A percentile compares a stretch with the other conserved stretches of the same genome.
phyloP scores from a whole-genome alignment of 2,888 invertebrate species.

The Agriopis aurantiaria region DNA sequence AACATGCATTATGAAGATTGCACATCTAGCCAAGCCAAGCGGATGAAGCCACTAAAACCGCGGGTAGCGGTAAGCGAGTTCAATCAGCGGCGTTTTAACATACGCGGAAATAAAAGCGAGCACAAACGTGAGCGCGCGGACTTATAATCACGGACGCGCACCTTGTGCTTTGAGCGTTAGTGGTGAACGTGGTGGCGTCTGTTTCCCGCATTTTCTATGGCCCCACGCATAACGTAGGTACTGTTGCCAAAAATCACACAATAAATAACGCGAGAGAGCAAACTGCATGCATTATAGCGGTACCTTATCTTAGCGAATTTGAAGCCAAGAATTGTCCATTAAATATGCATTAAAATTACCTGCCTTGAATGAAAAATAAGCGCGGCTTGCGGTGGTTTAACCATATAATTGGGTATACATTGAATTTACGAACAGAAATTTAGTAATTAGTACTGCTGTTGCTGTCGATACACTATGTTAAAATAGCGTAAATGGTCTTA shows the following conservation, averaged over 20 bases:
- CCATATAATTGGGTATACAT: conserved; percentile 51
- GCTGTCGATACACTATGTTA: not conserved
- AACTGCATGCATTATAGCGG: conserved; percentile 84
- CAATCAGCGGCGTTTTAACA: conserved; percentile 28
- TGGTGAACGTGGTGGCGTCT: not conserved
- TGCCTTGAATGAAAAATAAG: conserved; percentile 80
- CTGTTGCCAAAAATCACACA: conserved; percentile 86
- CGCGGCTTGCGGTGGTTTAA: conserved; percentile 59
- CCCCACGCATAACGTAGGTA: conserved; percentile 49
- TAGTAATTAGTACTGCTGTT: conserved; percentile 8
- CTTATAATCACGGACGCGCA: not conserved
- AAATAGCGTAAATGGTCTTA: not conserved
- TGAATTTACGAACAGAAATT: conserved; percentile 36
- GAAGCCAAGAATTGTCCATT: conserved; percentile 86
- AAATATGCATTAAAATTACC: conserved; percentile 87
- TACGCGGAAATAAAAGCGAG: not conserved
- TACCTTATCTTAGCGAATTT: conserved; percentile 86
- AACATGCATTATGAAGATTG: conserved; percentile 87
- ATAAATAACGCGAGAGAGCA: conserved; percentile 82
- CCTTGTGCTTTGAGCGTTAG: not conserved
- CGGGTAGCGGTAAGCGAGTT: conserved; percentile 30
- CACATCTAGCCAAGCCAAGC: conserved; percentile 83
- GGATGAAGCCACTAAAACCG: conserved; percentile 41
- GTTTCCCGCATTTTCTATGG: conserved; percentile 26
- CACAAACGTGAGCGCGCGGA: not conserved